These are phyloP conservation scores for Uloborus plumipes DNA, from an alignment of 2,888 invertebrate genomes.

Conservation along the genomic window DNA sequence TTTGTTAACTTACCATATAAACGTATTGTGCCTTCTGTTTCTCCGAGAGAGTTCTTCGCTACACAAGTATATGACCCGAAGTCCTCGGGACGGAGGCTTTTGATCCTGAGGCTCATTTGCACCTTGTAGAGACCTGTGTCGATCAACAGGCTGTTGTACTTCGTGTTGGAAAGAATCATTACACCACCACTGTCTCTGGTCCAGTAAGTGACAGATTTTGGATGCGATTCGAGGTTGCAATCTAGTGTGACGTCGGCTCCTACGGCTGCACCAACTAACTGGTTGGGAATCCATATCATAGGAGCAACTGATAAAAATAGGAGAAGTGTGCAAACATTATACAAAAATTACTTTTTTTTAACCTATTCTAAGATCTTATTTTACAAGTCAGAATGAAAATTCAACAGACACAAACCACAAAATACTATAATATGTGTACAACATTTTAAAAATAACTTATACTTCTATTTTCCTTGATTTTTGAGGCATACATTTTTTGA, in stretches of 20 bases:
- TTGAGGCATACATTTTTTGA: no score
- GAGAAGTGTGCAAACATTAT: no score
- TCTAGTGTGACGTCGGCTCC: conserved; percentile 93
- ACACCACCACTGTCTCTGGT: conserved; percentile 80
- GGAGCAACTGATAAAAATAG: conserved; percentile 80
- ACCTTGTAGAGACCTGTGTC: conserved; percentile 81
- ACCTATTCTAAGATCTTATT: no score
- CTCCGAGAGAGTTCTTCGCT: conserved; percentile 92
- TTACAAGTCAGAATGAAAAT: no score
- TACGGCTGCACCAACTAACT: conserved; percentile 90
- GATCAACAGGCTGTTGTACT: conserved; percentile 76
- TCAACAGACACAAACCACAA: no score
- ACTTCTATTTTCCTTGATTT: no score
- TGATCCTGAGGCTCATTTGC: conserved; percentile 89
- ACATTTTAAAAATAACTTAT: no score
- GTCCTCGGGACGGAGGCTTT: conserved; percentile 84
- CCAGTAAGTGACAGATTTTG: conserved; percentile 93
- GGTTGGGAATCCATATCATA: conserved; percentile 95
- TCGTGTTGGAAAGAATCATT: conserved; percentile 89
- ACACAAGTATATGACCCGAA: conserved; percentile 94
- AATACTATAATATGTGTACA: no score
- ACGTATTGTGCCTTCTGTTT: conserved; percentile 92
- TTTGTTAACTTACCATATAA: conserved; percentile 77
- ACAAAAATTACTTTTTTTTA: neutral
- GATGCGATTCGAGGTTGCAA: conserved; percentile 93